Evolutionary conservation across 1,140 invertebrate species (phyloP).

Genomic region (Globodera rostochiensis): DNA sequence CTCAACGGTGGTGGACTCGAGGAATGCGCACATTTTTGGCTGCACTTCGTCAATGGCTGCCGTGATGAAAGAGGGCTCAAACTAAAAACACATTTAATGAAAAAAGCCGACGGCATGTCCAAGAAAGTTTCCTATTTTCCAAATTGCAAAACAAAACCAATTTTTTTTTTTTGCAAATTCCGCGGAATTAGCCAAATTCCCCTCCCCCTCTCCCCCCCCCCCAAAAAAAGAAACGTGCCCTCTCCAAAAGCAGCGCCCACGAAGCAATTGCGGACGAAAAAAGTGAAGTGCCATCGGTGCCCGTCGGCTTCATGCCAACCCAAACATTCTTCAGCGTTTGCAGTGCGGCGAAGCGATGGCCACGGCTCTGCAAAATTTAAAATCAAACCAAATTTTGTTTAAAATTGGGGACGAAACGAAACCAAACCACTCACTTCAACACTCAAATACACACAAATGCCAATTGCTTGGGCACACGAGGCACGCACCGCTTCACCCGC

Average conservation of each 20-base stretch:
- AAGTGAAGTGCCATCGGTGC: slow-evolving; percentile 28
- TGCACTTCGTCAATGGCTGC: slow-evolving; percentile 42
- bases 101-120: too few species aligned
- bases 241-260: slow-evolving; percentile 47
- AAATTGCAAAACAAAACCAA: too few species aligned
- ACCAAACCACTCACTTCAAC: slow-evolving; percentile 31
- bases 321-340: slow-evolving; percentile 40
- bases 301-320: slow-evolving; percentile 34
- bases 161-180: too few species aligned
- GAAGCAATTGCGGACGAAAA: slow-evolving; percentile 41
- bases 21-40: slow-evolving; percentile 43
- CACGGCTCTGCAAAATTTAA: slow-evolving; percentile 5
- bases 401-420: not conserved
- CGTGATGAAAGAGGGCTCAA: slow-evolving; percentile 37
- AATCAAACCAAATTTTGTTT: not conserved
- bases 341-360: slow-evolving; percentile 41
- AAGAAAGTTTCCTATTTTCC: too few species aligned
- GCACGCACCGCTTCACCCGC: slow-evolving; percentile 29
- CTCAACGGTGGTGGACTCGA: slow-evolving; percentile 46
- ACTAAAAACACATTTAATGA: slow-evolving; percentile 34
- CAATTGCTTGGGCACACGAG: slow-evolving; percentile 43
- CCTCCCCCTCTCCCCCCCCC: too few species aligned
- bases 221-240: slow-evolving; percentile 24
- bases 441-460: slow-evolving; percentile 50
- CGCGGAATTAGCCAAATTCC: not conserved